phyloP scores from a whole-genome alignment of 2,888 invertebrate genomes.

The Caenorhabditis sp. region DNA sequence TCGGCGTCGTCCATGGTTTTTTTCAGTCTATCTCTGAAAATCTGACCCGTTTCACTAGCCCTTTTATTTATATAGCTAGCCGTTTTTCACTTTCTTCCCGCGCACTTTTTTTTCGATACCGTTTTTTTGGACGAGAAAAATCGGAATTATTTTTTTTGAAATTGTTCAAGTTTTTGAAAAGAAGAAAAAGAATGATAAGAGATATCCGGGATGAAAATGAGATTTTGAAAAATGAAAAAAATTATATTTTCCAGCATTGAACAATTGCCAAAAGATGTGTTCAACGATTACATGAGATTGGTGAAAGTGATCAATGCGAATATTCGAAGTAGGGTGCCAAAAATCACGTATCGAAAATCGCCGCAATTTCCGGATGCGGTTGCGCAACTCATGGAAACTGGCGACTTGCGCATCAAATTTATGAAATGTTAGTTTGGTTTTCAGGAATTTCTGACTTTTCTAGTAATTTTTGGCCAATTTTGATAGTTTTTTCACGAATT shows the following conservation, averaged over 20 bases:
- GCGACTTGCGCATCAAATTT: constrained; percentile 38
- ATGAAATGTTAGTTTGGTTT: constrained; percentile 8
- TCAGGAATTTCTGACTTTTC: too few species aligned
- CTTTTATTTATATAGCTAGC: background rate
- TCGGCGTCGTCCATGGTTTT: constrained; percentile 12
- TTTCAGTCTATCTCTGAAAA: background rate
- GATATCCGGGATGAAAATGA: background rate
- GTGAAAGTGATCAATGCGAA: constrained; percentile 14
- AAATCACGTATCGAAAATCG: constrained; percentile 29
- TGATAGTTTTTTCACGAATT: too few species aligned
- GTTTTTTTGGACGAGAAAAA: background rate
- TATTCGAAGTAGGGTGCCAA: constrained; percentile 19
- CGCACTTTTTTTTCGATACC: background rate
- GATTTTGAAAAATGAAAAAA: background rate
- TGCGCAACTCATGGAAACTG: constrained; percentile 48
- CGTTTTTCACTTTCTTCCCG: background rate
- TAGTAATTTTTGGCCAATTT: too few species aligned
- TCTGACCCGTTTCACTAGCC: background rate
- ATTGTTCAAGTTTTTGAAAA: background rate
- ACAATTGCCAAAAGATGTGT: constrained; percentile 24
- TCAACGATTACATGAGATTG: constrained; percentile 21
- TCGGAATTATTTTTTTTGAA: constrained; percentile 2
- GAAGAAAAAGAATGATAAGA: background rate
- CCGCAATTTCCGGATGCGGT: constrained; percentile 34
- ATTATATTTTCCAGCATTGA: constrained; percentile 11